Base-by-base conservation (phyloP, 2,888 invertebrate species). In the Caenorhabditis angaria region DNA sequence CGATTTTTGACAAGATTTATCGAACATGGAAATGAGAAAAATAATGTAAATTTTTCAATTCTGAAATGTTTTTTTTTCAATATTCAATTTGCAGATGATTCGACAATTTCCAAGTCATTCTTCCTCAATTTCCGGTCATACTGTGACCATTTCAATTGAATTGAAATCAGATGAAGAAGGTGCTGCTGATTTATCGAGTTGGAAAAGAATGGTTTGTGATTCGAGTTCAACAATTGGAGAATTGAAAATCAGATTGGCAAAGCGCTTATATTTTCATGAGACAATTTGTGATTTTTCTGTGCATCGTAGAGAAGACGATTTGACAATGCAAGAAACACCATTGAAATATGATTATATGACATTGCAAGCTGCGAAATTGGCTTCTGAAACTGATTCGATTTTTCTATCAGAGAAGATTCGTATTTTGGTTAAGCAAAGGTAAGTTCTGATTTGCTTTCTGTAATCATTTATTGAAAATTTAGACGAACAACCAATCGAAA, bases 11-110 rank as follows among this genome's bases (percentile, higher is more conserved):
- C 65, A 8, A 61, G 68, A 8, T 69, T 73, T 28, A 56, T 73
- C 6, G 65, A 68, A 25, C 56, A 61, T 5, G 73, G 73, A 62
- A 73, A 73, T 35, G 73, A 73, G 28, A 73, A 73, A 41, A 73
- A 73, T 28, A 67, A 72, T 55, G 66, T 67, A 54, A 3, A 22
- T 14, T 6, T 41, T 14, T 28, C n/a, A 28, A 18, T 51, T 18
- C 10, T 12, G 4, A 32, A 32, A 32, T 8, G 6, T 8, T 18
- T 41, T 18, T 18, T 41, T 18, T 41, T 18, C 8, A 18, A 6
- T 54, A 27, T 28, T 22, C 2, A 35, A 12, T 50, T 60, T 65
- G 1, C 57, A 72, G 71, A 68, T 73, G 68, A 61, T 73, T 32
- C 61, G 73, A 3, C 66, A 73, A 27, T 55, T 59, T 25, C 73